phyloP scores from a whole-genome alignment of 2,888 invertebrate species.

The Hecatera dysodea region DNA sequence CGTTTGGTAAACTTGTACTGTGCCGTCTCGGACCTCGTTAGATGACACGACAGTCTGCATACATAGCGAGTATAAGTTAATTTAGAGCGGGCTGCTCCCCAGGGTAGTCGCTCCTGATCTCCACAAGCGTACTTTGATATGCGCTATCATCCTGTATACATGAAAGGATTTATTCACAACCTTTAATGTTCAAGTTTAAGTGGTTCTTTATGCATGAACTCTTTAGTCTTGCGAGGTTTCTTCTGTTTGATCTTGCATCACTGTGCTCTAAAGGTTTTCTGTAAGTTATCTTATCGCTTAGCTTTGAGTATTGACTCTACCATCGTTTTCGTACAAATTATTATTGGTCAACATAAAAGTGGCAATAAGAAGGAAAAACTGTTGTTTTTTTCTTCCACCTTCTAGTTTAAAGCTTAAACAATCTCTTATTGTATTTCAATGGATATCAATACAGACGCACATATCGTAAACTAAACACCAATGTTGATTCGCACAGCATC shows the following conservation, averaged over 20 bases:
- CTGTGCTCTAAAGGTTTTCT: slow-evolving; percentile 1
- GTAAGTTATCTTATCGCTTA: slow-evolving; percentile 9
- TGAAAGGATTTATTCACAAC: slow-evolving; percentile 75
- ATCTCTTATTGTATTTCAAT: background rate
- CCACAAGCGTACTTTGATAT: slow-evolving; percentile 81
- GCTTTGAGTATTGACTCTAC: background rate
- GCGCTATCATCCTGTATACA: slow-evolving; percentile 76
- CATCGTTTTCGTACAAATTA: background rate
- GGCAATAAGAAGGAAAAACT: background rate
- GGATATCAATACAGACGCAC: no score
- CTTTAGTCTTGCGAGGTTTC: slow-evolving; percentile 35
- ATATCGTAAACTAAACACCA: background rate
- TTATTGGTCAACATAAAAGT: background rate
- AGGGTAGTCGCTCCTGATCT: slow-evolving; percentile 78
- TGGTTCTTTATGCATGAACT: slow-evolving; percentile 44
- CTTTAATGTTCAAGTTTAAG: slow-evolving; percentile 55
- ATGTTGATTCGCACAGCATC: slow-evolving; percentile 55
- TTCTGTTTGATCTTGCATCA: slow-evolving; percentile 7
- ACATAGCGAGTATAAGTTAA: slow-evolving; percentile 88
- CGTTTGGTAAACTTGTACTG: slow-evolving; percentile 76
- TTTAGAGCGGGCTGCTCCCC: slow-evolving; percentile 83
- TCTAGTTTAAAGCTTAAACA: no score
- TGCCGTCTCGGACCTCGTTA: slow-evolving; percentile 85
- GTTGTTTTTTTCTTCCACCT: no score
- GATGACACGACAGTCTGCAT: slow-evolving; percentile 85